Conservation (phyloP, 2,888 invertebrate species). For the Uropetala carovei region DNA sequence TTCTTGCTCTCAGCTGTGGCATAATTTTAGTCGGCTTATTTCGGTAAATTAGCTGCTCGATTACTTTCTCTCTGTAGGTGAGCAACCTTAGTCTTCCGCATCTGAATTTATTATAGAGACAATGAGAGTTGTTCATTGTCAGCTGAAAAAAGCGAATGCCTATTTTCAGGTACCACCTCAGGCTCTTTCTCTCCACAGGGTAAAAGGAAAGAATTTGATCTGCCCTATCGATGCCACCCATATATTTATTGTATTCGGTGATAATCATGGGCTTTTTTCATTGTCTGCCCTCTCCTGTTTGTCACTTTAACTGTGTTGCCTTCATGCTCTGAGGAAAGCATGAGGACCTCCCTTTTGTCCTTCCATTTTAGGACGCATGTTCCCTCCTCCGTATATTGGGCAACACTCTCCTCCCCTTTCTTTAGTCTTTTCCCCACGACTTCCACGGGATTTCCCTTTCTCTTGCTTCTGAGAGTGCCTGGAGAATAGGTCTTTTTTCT, state of each 20-base stretch:
- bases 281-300: background rate
- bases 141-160: background rate
- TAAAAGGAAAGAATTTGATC: background rate
- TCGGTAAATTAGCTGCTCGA: too few species aligned
- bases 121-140: too few species aligned
- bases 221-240: conserved; percentile 32
- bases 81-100: too few species aligned
- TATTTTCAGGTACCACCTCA: background rate
- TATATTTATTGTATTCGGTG: background rate
- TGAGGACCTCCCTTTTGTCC: background rate
- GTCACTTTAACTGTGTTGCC: background rate
- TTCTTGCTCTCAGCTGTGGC: too few species aligned
- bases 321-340: background rate
- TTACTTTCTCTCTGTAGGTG: too few species aligned
- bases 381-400: background rate
- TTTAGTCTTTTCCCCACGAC: background rate
- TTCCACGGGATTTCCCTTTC: background rate
- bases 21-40: too few species aligned
- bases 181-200: background rate
- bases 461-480: background rate
- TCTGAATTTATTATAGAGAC: too few species aligned
- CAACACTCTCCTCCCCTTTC: background rate
- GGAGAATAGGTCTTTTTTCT: background rate
- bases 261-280: background rate
- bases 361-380: background rate